A percentile compares a stretch with the other conserved stretches of the same genome.
Evolutionary conservation across 2,797 vertebrate genomes (phyloP).

Genomic region (Mus caroli): DNA sequence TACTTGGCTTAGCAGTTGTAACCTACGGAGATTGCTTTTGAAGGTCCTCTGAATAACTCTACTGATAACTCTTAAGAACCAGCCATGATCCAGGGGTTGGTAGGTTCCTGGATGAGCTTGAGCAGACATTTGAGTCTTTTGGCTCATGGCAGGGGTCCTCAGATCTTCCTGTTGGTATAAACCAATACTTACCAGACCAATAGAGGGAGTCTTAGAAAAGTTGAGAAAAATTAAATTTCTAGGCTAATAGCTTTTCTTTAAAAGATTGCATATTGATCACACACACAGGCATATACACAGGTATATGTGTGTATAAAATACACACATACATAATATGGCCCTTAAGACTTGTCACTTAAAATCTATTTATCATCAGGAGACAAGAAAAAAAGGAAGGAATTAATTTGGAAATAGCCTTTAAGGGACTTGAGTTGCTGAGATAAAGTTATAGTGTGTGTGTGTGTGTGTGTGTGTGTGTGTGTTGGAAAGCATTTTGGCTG

Average conservation of each 20-base stretch:
- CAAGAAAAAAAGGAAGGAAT: neutral
- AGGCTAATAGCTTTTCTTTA: slow-evolving; percentile 41
- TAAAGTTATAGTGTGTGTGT: neutral
- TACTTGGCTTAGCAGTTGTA: slow-evolving; percentile 33
- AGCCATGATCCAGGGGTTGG: neutral
- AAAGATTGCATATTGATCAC: neutral
- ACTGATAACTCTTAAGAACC: neutral
- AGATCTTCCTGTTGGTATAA: neutral
- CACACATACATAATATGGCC: neutral
- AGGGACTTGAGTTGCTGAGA: slow-evolving; percentile 27
- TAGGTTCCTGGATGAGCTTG: neutral
- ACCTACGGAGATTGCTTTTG: neutral
- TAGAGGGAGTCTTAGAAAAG: neutral
- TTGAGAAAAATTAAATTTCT: slow-evolving; percentile 47
- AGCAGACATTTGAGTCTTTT: neutral
- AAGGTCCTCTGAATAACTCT: slow-evolving; percentile 37
- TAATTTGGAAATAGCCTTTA: slow-evolving; percentile 11
- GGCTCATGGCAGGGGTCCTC: neutral
- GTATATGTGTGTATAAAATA: neutral
- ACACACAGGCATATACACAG: accelerated
- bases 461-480: neutral
- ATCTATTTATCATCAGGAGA: slow-evolving; percentile 9
- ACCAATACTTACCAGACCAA: neutral
- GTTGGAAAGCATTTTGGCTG: neutral
- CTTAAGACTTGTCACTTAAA: slow-evolving; percentile 55